These are phyloP conservation scores for Lepidurus couesii DNA, from an alignment of 1,140 invertebrate species.

Conservation along the genomic window DNA sequence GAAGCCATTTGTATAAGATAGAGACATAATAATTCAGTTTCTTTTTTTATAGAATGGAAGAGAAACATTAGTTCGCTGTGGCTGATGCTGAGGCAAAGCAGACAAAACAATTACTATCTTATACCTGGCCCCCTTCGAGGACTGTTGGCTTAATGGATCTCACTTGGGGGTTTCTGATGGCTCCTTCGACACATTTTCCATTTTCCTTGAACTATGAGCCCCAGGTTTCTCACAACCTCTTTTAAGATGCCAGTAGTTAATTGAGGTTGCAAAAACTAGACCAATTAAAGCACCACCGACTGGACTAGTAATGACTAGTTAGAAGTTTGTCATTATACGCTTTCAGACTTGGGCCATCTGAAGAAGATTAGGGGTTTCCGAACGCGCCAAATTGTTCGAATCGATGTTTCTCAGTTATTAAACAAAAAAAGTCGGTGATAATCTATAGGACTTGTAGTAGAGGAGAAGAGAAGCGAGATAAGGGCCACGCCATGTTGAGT, in stretches of 20 bases:
- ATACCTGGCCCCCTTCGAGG: slow-evolving; percentile 3
- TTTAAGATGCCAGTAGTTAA: neutral
- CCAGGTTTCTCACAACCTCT: neutral
- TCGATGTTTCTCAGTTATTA: no score
- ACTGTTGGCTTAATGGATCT: neutral
- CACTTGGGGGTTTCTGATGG: slow-evolving; percentile 2
- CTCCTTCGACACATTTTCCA: neutral
- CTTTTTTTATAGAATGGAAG: neutral
- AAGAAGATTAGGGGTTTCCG: neutral
- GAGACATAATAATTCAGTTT: neutral
- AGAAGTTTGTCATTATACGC: neutral
- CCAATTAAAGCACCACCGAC: neutral
- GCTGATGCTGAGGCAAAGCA: neutral
- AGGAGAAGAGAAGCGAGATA: no score
- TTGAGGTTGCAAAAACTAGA: neutral
- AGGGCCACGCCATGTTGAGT: neutral
- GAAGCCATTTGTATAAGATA: neutral
- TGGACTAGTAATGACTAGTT: neutral
- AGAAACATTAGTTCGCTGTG: neutral
- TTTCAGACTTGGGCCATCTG: neutral
- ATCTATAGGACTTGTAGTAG: no score
- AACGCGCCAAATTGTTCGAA: no score
- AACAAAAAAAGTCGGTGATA: no score
- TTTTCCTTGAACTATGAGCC: neutral
- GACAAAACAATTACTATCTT: neutral